Percentiles rank a stretch among this genome's conserved stretches.
Conservation (phyloP, 1,140 invertebrate genomes). For the Bombus consobrinus region DNA sequence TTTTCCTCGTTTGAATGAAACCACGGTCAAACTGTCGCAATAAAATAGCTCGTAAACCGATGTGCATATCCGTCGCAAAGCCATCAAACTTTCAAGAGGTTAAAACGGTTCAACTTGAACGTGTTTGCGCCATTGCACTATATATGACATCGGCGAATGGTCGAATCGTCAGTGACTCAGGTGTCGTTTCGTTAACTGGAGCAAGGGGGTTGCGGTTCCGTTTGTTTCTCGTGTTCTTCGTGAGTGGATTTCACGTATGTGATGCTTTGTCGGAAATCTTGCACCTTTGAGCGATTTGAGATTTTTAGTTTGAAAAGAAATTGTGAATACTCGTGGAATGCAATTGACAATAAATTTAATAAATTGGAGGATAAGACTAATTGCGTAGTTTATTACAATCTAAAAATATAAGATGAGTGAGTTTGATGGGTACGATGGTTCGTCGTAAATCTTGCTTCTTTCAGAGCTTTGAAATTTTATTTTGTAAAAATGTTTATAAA, state of each 20-base stretch:
- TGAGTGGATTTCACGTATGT: too few species aligned
- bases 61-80: conserved; percentile 30
- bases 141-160: conserved; percentile 15
- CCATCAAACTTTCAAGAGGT: conserved; percentile 48
- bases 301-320: neutral
- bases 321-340: neutral
- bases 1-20: neutral
- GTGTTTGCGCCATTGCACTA: neutral
- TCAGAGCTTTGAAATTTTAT: too few species aligned
- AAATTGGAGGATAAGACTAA: too few species aligned
- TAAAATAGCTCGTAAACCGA: conserved; percentile 62
- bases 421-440: too few species aligned
- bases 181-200: conserved; percentile 28
- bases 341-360: too few species aligned
- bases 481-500: neutral
- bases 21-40: conserved; percentile 55
- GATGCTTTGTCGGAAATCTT: neutral
- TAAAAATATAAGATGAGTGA: too few species aligned
- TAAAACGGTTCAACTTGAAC: neutral
- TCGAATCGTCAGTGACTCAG: neutral
- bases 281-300: neutral
- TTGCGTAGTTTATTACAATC: too few species aligned
- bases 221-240: neutral
- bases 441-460: too few species aligned
- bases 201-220: neutral